Percentiles rank a stretch among this genome's conserved stretches.
Conservation (phyloP, 1,140 invertebrate genomes). For the Kradibia gibbosae region DNA sequence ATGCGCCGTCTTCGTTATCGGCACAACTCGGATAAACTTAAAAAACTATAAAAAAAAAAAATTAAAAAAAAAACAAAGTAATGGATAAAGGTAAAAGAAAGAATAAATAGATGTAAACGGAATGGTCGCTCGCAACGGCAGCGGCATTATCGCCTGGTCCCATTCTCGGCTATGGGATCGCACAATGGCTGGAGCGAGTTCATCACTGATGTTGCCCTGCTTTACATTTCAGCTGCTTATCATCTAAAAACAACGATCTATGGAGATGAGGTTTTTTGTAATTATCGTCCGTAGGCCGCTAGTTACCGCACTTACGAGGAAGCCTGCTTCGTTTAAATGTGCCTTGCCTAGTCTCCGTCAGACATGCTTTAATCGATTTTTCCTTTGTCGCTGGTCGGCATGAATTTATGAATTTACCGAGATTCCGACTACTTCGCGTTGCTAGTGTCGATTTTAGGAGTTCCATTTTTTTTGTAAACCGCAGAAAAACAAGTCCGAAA, state of each 20-base stretch:
- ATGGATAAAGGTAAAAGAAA: neutral
- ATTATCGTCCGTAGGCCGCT: constrained; percentile 48
- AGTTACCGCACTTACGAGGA: neutral
- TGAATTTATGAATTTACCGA: neutral
- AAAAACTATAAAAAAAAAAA: neutral
- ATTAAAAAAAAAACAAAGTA: neutral
- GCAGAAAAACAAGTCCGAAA: neutral
- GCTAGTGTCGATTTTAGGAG: neutral
- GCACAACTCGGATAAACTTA: neutral
- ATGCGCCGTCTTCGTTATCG: neutral
- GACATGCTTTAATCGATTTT: constrained; percentile 44
- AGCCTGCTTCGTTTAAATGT: constrained; percentile 22
- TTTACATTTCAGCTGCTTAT: constrained; percentile 48
- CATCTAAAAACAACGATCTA: constrained; percentile 55
- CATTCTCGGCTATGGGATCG: neutral
- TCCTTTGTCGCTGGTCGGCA: constrained; percentile 25
- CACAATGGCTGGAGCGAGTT: constrained; percentile 17
- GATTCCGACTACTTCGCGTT: neutral
- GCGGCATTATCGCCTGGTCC: constrained; percentile 22
- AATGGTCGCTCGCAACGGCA: constrained; percentile 14
- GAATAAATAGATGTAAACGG: neutral
- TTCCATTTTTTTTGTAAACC: constrained; percentile 16
- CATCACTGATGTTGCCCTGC: constrained; percentile 46
- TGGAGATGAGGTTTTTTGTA: constrained; percentile 55
- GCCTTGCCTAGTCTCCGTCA: neutral